These are phyloP conservation scores for Orthonychiurus folsomi DNA, from an alignment of 2,888 invertebrate species.

Conservation along the genomic window DNA sequence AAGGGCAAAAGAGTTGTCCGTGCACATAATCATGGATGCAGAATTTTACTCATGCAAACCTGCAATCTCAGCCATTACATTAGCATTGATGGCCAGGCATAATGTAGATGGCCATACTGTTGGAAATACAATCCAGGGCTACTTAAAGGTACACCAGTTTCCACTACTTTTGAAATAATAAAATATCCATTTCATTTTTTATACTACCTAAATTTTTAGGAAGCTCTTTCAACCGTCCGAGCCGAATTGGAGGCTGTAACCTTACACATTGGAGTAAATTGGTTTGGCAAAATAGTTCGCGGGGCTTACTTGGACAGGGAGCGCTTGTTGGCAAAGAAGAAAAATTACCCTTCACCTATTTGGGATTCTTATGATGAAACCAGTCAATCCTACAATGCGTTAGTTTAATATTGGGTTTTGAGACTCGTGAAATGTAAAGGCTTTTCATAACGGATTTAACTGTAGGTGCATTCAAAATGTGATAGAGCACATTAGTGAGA, in stretches of 20 bases:
- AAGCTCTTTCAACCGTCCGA: conserved; percentile 25
- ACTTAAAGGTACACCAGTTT: conserved; percentile 45
- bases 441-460: no score
- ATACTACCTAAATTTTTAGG: conserved; percentile 5
- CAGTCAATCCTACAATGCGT: conserved; percentile 43
- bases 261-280: conserved; percentile 40
- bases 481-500: conserved; percentile 19
- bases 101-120: conserved; percentile 43
- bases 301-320: conserved; percentile 48
- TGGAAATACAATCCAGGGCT: conserved; percentile 48
- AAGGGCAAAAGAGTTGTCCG: conserved; percentile 25
- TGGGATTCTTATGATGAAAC: conserved; percentile 44
- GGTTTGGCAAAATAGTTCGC: conserved; percentile 46
- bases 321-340: conserved; percentile 41
- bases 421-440: neutral
- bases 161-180: neutral
- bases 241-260: conserved; percentile 40
- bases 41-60: conserved; percentile 48
- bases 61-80: conserved; percentile 45
- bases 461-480: conserved; percentile 26
- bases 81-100: conserved; percentile 46
- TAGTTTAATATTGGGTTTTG: conserved; percentile 5
- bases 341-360: conserved; percentile 42
- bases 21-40: conserved; percentile 45
- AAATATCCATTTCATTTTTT: neutral